Percentiles rank a stretch among this genome's conserved stretches.
Evolutionary conservation across 2,113 vertebrate species (phyloP).

Genomic region (Orcinus orca): DNA sequence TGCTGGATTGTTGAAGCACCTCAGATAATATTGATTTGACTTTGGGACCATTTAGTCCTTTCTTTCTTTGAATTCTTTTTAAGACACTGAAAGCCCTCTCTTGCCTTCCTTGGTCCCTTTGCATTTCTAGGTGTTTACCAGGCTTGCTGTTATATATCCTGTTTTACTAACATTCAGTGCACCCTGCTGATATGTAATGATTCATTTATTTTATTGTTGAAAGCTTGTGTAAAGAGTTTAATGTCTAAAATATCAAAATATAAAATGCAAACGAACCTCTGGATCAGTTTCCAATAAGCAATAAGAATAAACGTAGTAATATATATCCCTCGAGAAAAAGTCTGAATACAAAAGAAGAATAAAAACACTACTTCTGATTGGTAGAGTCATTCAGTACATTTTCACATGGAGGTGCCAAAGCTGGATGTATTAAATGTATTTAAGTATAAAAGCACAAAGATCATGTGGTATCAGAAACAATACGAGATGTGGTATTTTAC

Average conservation of each 20-base stretch:
- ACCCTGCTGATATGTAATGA: background rate
- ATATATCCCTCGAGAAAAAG: background rate
- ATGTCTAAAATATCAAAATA: slow-evolving; percentile 18
- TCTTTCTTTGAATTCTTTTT: background rate
- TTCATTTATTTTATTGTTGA: slow-evolving; percentile 5
- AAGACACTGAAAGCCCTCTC: background rate
- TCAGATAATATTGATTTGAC: background rate
- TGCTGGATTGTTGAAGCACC: background rate
- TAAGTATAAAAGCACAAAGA: background rate
- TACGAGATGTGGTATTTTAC: background rate
- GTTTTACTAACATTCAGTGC: background rate
- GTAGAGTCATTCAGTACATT: slow-evolving; percentile 37
- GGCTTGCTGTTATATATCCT: background rate
- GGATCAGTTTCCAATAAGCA: background rate
- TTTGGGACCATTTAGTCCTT: slow-evolving; percentile 16
- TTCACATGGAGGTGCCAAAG: background rate
- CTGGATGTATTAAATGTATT: slow-evolving; percentile 44
- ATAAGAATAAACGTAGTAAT: background rate
- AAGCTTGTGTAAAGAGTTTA: background rate
- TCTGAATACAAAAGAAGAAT: background rate
- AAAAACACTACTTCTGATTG: slow-evolving; percentile 15
- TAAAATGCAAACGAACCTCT: slow-evolving; percentile 32
- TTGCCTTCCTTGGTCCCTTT: background rate
- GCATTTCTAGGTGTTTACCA: background rate
- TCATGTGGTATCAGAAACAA: slow-evolving; percentile 21